Percentiles rank a stretch among this genome's conserved stretches.
phyloP scores from a whole-genome alignment of 1,140 invertebrate species.

The Drosophila ambigua region DNA sequence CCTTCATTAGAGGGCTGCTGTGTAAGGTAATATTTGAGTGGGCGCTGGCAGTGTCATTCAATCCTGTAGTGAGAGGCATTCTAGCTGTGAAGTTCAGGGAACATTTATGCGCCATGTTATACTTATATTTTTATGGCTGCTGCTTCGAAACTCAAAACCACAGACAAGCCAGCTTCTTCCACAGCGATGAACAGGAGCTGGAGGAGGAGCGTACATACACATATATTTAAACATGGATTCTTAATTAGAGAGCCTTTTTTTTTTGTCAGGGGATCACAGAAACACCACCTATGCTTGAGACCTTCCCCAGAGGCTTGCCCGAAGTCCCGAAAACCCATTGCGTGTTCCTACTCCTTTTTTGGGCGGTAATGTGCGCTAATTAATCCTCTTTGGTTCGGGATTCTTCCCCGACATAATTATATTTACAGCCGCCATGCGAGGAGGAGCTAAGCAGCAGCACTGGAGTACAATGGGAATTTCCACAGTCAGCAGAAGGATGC shows the following conservation, averaged over 20 bases:
- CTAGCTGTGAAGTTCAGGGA: slow-evolving; percentile 34
- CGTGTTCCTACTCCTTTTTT: slow-evolving; percentile 34
- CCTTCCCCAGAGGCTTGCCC: slow-evolving; percentile 32
- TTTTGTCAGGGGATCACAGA: slow-evolving; percentile 50
- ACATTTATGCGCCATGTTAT: slow-evolving; percentile 81
- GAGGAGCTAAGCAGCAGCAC: slow-evolving; percentile 46
- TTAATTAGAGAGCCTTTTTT: slow-evolving; percentile 80
- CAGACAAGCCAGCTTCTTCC: slow-evolving; percentile 21
- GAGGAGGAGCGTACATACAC: slow-evolving; percentile 45
- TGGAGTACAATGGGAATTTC: slow-evolving; percentile 16
- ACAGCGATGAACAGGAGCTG: slow-evolving; percentile 17
- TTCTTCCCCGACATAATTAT: slow-evolving; percentile 82
- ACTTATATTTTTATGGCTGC: slow-evolving; percentile 81
- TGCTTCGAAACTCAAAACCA: slow-evolving; percentile 64
- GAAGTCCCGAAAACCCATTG: slow-evolving; percentile 54
- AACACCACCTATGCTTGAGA: slow-evolving; percentile 53
- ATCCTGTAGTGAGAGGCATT: slow-evolving; percentile 34
- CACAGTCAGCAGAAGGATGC: slow-evolving; percentile 31
- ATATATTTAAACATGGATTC: slow-evolving; percentile 82
- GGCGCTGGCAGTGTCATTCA: slow-evolving; percentile 36
- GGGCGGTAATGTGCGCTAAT: slow-evolving; percentile 81
- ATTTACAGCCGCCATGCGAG: slow-evolving; percentile 77
- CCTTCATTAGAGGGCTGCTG: slow-evolving; percentile 8
- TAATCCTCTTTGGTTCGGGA: slow-evolving; percentile 83
- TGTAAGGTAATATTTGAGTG: slow-evolving; percentile 29